A percentile compares a stretch with the other conserved stretches of the same genome.
Evolutionary conservation across 2,113 vertebrate species (phyloP).

Genomic region (Oenanthe oenanthe): DNA sequence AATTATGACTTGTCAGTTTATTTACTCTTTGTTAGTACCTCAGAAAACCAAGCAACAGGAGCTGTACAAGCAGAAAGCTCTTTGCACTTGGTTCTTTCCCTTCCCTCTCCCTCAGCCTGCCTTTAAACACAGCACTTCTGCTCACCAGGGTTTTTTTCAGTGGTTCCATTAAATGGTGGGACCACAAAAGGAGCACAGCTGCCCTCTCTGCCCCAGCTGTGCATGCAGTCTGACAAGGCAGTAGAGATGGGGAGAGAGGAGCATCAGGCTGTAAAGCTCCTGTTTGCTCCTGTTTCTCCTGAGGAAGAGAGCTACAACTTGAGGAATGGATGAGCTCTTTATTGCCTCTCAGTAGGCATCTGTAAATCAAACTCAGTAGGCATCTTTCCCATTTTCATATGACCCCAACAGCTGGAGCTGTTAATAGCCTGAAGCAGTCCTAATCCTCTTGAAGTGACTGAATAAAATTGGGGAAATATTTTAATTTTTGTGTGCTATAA

Average conservation of each 20-base stretch:
- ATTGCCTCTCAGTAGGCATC: background rate
- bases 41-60: background rate
- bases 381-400: background rate
- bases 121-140: background rate
- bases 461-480: background rate
- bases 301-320: background rate
- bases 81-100: background rate
- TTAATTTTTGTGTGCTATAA: background rate
- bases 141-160: background rate
- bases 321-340: background rate
- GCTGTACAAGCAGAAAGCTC: background rate
- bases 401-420: background rate
- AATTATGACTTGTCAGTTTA: background rate
- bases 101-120: background rate
- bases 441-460: background rate
- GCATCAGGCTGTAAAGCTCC: background rate
- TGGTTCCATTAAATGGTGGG: background rate
- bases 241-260: background rate
- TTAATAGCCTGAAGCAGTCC: background rate
- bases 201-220: background rate
- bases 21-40: background rate
- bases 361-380: slow-evolving; percentile 23
- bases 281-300: background rate
- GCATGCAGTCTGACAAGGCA: background rate
- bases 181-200: background rate